Base-by-base conservation (phyloP, 2,888 invertebrate genomes). In the Drosophila melanosoma region DNA sequence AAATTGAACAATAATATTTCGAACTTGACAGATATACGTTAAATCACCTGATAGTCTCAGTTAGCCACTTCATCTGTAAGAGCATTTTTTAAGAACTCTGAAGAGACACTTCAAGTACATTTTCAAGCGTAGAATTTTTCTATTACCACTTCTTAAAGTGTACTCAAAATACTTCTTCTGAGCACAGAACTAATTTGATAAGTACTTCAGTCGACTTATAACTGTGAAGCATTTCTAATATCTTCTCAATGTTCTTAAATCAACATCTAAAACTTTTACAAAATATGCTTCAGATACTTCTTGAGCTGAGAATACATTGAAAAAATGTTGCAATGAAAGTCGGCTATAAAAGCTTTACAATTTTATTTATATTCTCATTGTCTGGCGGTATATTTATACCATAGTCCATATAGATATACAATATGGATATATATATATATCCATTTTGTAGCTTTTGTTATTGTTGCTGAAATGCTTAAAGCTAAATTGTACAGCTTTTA, bases 21-120 rank as follows among this genome's bases (percentile, higher is more conserved):
- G 45, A 71, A 71, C 71, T 71, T 71, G 72, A 45, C n/a, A 51
- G 32, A 32, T 32, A 42, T 6, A 11, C 3, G 7, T 20, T 11
- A 38, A 49, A 38, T 29, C 51, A 11, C 3, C 6, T 10, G 3
- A 29, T 11, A 32, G 17, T n/a, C 8, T 8, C 48, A 26, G 15
- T 8, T 26, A 40, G 40, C 40, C 11, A n/a, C 1, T 32, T n/a
- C 11, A 17, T 0, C 6, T 51, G n/a, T n/a, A 1, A 15, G 26
- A 26, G 26, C 2, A 49, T 49, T 10, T 29, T 11, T 11, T 17
- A 3, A 15, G 5, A 29, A 1, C 10, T 26, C 3, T 26, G 2
- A 10, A 48, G 17, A 20, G 51, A n/a, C n/a, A 26, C 38, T 56
- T 38, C 6, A 4, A 26, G 12, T 38, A 38, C 36, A 17, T 2